Conservation (phyloP, 2,797 vertebrate genomes). For the Spondyliosoma cantharus region DNA sequence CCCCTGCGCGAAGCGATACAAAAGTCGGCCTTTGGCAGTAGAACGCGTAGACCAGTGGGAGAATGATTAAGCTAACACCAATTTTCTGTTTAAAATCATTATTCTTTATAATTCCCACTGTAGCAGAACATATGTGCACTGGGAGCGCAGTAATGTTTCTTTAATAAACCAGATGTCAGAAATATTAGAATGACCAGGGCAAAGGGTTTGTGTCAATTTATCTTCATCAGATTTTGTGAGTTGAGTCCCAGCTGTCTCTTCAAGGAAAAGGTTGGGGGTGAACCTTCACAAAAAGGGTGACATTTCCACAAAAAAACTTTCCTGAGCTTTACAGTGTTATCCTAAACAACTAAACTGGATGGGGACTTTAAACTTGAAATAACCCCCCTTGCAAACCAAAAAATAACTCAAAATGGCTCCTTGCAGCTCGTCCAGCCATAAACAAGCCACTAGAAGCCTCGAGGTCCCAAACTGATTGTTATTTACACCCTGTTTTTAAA, state of each 20-base stretch:
- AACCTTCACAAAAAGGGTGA: no score
- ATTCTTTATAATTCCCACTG: neutral
- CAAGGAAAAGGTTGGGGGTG: no score
- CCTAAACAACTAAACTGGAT: no score
- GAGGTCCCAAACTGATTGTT: no score
- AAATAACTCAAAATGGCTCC: no score
- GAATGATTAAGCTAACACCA: neutral
- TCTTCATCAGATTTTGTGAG: conserved; percentile 1
- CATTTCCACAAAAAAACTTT: no score
- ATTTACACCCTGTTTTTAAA: no score
- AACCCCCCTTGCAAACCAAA: no score
- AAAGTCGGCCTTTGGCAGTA: neutral
- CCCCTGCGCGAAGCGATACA: neutral
- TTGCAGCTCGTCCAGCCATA: no score
- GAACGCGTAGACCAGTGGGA: neutral
- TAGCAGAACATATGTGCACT: neutral
- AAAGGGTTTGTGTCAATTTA: neutral
- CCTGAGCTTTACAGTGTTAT: no score
- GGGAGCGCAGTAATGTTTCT: neutral
- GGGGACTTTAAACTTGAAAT: no score
- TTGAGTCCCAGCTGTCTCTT: conserved; percentile 1
- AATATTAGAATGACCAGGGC: neutral
- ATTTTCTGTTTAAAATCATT: neutral
- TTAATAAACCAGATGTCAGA: neutral
- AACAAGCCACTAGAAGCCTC: no score